phyloP scores from a whole-genome alignment of 2,113 vertebrate genomes.

The Vombatus ursinus region DNA sequence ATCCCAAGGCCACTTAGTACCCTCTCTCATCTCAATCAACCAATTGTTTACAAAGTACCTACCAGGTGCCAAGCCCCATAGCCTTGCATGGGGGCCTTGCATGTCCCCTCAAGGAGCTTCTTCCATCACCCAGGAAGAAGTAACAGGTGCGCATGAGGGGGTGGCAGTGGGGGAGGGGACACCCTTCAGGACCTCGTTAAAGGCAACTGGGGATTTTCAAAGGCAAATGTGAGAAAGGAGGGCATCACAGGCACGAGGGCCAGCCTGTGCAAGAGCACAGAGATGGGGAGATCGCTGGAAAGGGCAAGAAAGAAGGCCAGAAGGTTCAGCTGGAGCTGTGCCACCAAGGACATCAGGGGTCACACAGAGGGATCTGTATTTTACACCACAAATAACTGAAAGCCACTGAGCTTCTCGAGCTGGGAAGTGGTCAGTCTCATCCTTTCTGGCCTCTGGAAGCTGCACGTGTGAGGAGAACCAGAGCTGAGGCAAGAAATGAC shows the following conservation, averaged over 20 bases:
- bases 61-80: background rate
- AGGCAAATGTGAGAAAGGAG: background rate
- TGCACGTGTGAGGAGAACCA: background rate
- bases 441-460: background rate
- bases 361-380: too few species aligned
- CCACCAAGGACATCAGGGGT: background rate
- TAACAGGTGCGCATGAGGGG: background rate
- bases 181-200: background rate
- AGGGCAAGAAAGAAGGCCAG: fast-evolving
- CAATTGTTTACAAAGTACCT: too few species aligned
- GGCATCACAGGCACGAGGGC: background rate
- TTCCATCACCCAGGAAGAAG: background rate
- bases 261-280: background rate
- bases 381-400: too few species aligned
- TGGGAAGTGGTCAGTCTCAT: too few species aligned
- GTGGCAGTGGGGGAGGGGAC: too few species aligned
- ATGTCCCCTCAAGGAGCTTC: too few species aligned
- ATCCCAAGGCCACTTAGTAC: background rate
- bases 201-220: background rate
- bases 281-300: too few species aligned
- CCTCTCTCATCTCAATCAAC: background rate
- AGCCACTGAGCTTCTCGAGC: too few species aligned
- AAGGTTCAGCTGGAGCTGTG: background rate
- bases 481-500: background rate
- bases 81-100: too few species aligned